Base-by-base conservation (phyloP, 2,888 invertebrate species). In the Leptinotarsa haldemani region DNA sequence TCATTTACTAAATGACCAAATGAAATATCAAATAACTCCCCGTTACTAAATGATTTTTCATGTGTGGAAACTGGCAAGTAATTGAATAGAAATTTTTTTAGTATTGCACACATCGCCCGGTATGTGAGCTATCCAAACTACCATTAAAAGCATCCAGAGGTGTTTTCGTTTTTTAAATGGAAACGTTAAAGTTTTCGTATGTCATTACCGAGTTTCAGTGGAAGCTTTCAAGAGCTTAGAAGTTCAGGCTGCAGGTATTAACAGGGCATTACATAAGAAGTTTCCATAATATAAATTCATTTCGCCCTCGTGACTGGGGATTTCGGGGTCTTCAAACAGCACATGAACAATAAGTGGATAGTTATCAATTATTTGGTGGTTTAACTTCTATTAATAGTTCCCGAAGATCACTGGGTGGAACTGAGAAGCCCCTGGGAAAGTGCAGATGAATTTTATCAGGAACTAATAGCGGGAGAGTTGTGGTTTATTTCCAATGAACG, bases 261-360 rank as follows among this genome's bases (percentile, higher is more conserved):
- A 65, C 65, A 70, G 22, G 53, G 65, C 53, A 48, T 70, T 64
- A 70, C 65, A 53, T 70, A 53, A 30, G 64, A 70, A 65, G 70
- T 70, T 70, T 70, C 63, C 70, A 65, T 70, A 70, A 53, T 70
- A 70, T 70, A 70, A 70, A 70, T 70, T 70, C 70, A 70, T 70
- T 70, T 53, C 53, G 50, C 50, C 63, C 50, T 48, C 47, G 48
- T 69, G 47, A 48, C 47, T 64, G 63, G 7, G 64, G 70, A 70
- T 70, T 70, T 25, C 40, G 18, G 40, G 7, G 47, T 64, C 53
- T 58, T 65, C 64, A 53, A 22, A 46, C 15, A 22, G 50, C 12
- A 30, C 40, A 22, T 53, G 9, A 70, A 70, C 53, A 20, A 46
- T 46, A n/a, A 52, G 53, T 30, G 46, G 63, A 12, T 65, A 20